Conservation (phyloP, 2,113 vertebrate species). For the Bubo bubo region DNA sequence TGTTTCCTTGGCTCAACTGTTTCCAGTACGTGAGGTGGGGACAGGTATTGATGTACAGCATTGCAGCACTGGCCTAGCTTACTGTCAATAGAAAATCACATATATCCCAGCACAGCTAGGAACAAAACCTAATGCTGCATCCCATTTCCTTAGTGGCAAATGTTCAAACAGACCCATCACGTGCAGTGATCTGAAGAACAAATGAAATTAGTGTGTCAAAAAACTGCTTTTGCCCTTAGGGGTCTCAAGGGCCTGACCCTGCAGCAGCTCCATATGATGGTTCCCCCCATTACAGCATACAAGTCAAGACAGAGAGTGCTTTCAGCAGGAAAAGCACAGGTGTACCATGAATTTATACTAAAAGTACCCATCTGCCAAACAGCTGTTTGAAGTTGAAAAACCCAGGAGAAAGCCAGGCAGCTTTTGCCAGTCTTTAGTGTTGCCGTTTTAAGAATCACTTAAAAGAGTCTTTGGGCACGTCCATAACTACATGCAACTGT, state of each 20-base stretch:
- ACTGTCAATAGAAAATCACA: not conserved
- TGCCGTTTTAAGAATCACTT: not conserved
- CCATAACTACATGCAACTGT: not conserved
- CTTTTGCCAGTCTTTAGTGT: not conserved
- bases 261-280: rapidly evolving
- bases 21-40: not conserved
- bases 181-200: not conserved
- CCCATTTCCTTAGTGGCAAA: not conserved
- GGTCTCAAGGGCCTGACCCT: not conserved
- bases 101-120: not conserved
- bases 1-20: not conserved
- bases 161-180: not conserved
- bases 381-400: not conserved
- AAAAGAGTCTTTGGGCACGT: not conserved
- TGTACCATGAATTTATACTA: not conserved
- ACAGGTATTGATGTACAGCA: not conserved
- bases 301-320: not conserved
- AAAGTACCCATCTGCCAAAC: not conserved
- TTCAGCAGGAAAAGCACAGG: not conserved
- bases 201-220: not conserved
- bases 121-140: not conserved
- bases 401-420: not conserved
- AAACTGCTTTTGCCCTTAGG: not conserved
- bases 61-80: not conserved
- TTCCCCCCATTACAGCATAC: not conserved